These are phyloP conservation scores for Protonibea diacanthus DNA, from an alignment of 2,797 vertebrate species.

Conservation along the genomic window DNA sequence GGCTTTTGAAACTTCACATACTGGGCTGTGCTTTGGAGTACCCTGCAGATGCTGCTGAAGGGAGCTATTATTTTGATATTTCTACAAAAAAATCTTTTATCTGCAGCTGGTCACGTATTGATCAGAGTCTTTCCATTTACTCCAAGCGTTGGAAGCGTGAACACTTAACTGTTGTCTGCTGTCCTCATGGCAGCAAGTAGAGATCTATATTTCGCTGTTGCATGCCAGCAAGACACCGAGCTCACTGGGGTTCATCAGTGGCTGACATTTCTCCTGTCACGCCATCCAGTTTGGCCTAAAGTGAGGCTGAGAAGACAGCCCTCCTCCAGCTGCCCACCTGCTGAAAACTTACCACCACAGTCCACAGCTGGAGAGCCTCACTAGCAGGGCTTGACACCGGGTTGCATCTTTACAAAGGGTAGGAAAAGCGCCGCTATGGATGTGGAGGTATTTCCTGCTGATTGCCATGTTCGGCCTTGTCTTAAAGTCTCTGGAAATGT, in stretches of 20 bases:
- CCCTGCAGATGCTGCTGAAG: slow-evolving; percentile 33
- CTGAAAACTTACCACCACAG: slow-evolving; percentile 21
- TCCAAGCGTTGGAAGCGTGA: slow-evolving; percentile 16
- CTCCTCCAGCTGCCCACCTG: slow-evolving; percentile 4
- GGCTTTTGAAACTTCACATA: slow-evolving; percentile 45
- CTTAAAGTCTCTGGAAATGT: background rate
- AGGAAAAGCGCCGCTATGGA: slow-evolving; percentile 27
- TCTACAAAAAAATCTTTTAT: slow-evolving; percentile 31
- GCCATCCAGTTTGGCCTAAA: slow-evolving; percentile 42
- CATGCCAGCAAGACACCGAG: slow-evolving; percentile 29
- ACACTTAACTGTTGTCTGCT: slow-evolving; percentile 41
- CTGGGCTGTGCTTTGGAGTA: slow-evolving; percentile 13
- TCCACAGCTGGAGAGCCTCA: slow-evolving; percentile 47
- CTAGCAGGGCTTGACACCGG: slow-evolving; percentile 15
- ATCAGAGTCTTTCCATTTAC: slow-evolving; percentile 46
- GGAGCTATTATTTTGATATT: slow-evolving; percentile 55
- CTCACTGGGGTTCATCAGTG: slow-evolving; percentile 43
- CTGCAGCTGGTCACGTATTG: slow-evolving; percentile 47
- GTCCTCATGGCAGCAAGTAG: slow-evolving; percentile 28
- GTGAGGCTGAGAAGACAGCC: slow-evolving; percentile 23
- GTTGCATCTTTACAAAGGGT: slow-evolving; percentile 33
- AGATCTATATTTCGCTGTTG: slow-evolving; percentile 56
- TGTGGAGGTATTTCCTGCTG: slow-evolving; percentile 19
- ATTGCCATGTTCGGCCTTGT: background rate
- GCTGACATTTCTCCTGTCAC: slow-evolving; percentile 73